Evolutionary conservation across 2,113 vertebrate genomes (phyloP).

Genomic region (Athene noctua): DNA sequence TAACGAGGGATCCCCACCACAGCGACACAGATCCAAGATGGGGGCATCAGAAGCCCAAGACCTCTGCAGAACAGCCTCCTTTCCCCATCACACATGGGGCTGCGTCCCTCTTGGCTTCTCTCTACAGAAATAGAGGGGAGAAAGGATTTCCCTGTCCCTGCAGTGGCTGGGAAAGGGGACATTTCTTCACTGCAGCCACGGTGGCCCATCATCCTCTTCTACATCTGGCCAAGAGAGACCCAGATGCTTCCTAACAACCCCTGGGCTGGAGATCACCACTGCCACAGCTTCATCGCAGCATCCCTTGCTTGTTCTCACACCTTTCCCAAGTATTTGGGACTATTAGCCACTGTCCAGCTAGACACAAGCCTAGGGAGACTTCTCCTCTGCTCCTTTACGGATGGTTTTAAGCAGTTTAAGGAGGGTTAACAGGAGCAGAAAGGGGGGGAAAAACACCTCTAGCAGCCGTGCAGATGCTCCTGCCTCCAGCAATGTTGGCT

Average conservation of each 20-base stretch:
- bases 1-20: fast-evolving
- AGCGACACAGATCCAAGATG: neutral
- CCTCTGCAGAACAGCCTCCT: neutral
- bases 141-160: neutral
- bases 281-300: neutral
- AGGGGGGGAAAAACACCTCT: neutral
- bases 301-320: neutral
- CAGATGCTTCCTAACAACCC: neutral
- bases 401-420: neutral
- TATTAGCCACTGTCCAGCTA: neutral
- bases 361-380: neutral
- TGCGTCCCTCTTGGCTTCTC: too few relatives aligned
- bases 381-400: neutral
- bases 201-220: neutral
- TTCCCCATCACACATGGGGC: neutral
- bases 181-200: neutral
- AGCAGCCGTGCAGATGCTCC: neutral
- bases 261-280: neutral
- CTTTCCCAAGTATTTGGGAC: neutral
- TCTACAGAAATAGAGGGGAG: neutral
- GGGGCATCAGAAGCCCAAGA: neutral
- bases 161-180: neutral
- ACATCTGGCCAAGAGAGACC: neutral
- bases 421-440: neutral
- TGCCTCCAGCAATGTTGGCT: neutral